Evolutionary conservation across 2,888 invertebrate species (phyloP).

Genomic region (Acanthosoma haemorrhoidale): DNA sequence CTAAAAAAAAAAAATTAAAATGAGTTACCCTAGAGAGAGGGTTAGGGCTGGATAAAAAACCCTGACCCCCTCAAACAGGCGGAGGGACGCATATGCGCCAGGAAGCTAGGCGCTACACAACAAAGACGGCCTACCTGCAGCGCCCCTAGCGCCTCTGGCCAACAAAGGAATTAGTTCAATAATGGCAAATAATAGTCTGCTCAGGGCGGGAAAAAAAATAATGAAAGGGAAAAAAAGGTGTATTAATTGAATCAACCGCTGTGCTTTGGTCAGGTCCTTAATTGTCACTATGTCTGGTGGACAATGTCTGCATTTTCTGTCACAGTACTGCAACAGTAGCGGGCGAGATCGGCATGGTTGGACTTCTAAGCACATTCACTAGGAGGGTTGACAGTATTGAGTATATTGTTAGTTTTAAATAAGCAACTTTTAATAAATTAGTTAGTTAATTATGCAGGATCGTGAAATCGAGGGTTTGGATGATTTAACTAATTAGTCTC

Average conservation of each 20-base stretch:
- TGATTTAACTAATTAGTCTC: too few species aligned
- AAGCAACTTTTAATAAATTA: too few species aligned
- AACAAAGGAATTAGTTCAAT: slow-evolving; percentile 25
- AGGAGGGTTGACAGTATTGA: too few species aligned
- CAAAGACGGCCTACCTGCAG: background rate
- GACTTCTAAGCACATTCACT: too few species aligned
- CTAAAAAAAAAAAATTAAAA: slow-evolving; percentile 26
- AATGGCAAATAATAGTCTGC: slow-evolving; percentile 12
- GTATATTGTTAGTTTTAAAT: too few species aligned
- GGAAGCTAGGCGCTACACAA: slow-evolving; percentile 6
- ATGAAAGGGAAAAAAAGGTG: slow-evolving; percentile 18
- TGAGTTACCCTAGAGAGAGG: slow-evolving; percentile 25
- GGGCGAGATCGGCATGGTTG: too few species aligned
- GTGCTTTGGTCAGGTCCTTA: slow-evolving; percentile 17
- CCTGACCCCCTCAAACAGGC: slow-evolving; percentile 1
- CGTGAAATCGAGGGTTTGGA: too few species aligned
- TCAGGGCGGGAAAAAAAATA: background rate
- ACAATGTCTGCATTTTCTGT: background rate
- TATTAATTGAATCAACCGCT: slow-evolving; percentile 25
- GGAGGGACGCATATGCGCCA: background rate
- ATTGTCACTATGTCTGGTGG: background rate
- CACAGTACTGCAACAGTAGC: background rate
- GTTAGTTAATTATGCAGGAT: too few species aligned
- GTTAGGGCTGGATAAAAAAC: slow-evolving; percentile 1
- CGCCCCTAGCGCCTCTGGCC: slow-evolving; percentile 1